Percentiles rank a stretch among this genome's conserved stretches.
Evolutionary conservation across 1,140 invertebrate genomes (phyloP).

Genomic region (Hycleus cichorii): DNA sequence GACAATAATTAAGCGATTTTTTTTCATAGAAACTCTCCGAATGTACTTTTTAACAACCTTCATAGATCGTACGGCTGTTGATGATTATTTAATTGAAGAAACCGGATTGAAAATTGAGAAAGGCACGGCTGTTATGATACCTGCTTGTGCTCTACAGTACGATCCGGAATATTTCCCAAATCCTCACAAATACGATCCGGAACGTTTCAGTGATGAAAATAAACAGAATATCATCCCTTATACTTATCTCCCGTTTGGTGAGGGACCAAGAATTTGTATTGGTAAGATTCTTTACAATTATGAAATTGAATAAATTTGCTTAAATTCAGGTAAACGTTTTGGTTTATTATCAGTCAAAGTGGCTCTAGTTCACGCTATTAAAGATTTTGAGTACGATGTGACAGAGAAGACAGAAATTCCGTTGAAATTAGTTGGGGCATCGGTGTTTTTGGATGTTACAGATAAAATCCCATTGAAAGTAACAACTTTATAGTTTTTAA

Average conservation of each 20-base stretch:
- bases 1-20: constrained; percentile 8
- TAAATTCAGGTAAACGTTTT: no score
- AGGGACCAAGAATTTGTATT: constrained; percentile 47
- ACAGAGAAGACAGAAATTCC: no score
- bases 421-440: no score
- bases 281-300: constrained; percentile 35
- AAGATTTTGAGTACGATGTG: no score
- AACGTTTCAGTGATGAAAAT: constrained; percentile 35
- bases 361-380: no score
- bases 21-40: constrained; percentile 35
- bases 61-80: constrained; percentile 51
- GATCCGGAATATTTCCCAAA: constrained; percentile 45
- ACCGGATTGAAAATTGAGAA: constrained; percentile 38
- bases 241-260: no score
- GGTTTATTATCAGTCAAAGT: no score
- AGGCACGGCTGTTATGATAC: constrained; percentile 36
- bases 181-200: constrained; percentile 45
- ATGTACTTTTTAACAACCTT: constrained; percentile 44
- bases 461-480: no score
- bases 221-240: no score
- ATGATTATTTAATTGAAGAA: constrained; percentile 43
- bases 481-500: no score
- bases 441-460: no score
- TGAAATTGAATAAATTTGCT: no score
- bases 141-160: constrained; percentile 36